These are phyloP conservation scores for Catocala sponsa DNA, from an alignment of 2,888 invertebrate genomes.

Conservation along the genomic window DNA sequence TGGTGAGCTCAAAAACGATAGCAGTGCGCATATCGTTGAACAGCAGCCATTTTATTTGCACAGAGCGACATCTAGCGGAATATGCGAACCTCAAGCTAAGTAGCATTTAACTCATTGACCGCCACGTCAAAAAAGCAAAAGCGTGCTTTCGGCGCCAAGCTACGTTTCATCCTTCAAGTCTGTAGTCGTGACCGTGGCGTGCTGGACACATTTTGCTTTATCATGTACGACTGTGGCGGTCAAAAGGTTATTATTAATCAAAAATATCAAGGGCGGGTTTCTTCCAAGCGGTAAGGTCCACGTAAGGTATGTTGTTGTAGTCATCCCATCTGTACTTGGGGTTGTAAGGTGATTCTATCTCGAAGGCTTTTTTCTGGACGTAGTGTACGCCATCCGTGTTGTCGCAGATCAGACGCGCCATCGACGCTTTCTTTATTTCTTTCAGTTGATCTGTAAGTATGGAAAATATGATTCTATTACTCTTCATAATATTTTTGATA, in stretches of 20 bases:
- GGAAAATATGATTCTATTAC: neutral
- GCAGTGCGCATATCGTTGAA: no score
- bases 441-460: constrained; percentile 89
- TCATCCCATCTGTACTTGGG: constrained; percentile 75
- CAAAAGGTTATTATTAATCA: constrained; percentile 29
- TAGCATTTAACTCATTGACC: no score
- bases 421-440: constrained; percentile 92
- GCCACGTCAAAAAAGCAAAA: no score
- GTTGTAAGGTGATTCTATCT: constrained; percentile 86
- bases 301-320: constrained; percentile 74
- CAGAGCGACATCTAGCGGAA: no score
- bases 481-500: no score
- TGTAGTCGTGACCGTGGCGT: no score
- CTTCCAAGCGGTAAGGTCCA: constrained; percentile 84
- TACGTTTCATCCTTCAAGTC: no score
- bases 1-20: no score
- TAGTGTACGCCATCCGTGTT: constrained; percentile 91
- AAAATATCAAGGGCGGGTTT: constrained; percentile 55
- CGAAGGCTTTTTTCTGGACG: constrained; percentile 91
- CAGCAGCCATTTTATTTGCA: no score
- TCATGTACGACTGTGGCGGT: neutral
- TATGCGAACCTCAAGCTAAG: no score
- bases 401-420: constrained; percentile 94
- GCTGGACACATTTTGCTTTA: no score
- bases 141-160: no score